A percentile compares a stretch with the other conserved stretches of the same genome.
phyloP scores from a whole-genome alignment of 2,888 invertebrate genomes.

The Antheraea assamensis region DNA sequence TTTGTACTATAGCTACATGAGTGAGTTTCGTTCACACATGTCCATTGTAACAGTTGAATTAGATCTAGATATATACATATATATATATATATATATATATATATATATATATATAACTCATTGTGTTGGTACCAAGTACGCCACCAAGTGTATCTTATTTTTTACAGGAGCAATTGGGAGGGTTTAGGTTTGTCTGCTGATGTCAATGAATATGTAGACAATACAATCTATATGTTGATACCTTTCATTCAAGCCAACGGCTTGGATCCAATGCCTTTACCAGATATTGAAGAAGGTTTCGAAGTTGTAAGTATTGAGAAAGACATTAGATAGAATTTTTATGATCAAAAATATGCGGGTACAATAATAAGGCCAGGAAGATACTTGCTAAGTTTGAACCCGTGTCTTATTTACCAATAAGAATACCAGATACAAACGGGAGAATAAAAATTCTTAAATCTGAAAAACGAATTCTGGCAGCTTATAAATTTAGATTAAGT shows the following conservation, averaged over 20 bases:
- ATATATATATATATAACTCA: too few species aligned
- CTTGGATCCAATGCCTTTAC: slow-evolving; percentile 76
- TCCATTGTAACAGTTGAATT: too few species aligned
- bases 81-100: too few species aligned
- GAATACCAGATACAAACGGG: too few species aligned
- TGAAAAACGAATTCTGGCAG: too few species aligned
- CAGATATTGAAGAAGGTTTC: slow-evolving; percentile 73
- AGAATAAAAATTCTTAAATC: too few species aligned
- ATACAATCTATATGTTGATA: slow-evolving; percentile 63
- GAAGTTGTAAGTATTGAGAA: slow-evolving; percentile 60
- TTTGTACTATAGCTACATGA: too few species aligned
- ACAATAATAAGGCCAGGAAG: background rate
- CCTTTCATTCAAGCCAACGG: slow-evolving; percentile 65
- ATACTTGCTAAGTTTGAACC: too few species aligned
- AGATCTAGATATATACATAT: too few species aligned
- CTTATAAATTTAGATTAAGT: too few species aligned
- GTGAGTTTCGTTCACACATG: too few species aligned
- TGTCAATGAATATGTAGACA: slow-evolving; percentile 75
- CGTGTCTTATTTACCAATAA: too few species aligned
- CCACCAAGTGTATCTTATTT: background rate
- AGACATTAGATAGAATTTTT: background rate
- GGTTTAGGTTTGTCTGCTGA: slow-evolving; percentile 58
- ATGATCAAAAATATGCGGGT: background rate
- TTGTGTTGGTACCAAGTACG: background rate
- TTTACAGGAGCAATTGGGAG: slow-evolving; percentile 53